These are phyloP conservation scores for Strix aluco DNA, from an alignment of 2,113 vertebrate species.

Conservation along the genomic window DNA sequence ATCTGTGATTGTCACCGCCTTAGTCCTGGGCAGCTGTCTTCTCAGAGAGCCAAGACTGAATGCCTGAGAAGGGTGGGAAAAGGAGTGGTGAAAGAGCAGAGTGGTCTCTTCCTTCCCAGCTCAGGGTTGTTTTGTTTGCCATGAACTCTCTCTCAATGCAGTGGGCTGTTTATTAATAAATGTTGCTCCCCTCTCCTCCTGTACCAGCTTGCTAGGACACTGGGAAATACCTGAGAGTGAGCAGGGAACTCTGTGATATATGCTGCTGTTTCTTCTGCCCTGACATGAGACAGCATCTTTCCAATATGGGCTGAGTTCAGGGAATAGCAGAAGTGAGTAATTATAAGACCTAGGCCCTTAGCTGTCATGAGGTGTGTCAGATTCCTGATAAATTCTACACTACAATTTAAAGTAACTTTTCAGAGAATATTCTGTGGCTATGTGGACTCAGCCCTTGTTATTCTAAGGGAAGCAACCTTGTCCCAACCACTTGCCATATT, in stretches of 20 bases:
- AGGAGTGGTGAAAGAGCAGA: neutral
- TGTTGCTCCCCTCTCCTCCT: neutral
- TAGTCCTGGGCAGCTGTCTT: neutral
- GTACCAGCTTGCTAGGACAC: neutral
- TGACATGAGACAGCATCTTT: neutral
- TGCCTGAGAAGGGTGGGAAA: constrained; percentile 31
- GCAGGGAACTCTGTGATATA: fast-evolving
- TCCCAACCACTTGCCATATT: neutral
- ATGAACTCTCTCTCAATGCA: neutral
- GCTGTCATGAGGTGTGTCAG: neutral
- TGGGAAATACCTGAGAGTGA: neutral
- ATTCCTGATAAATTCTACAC: neutral
- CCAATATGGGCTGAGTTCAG: neutral
- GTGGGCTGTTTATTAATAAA: neutral
- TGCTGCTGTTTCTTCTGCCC: neutral
- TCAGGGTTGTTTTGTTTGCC: neutral
- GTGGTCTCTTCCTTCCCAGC: neutral
- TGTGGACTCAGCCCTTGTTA: neutral
- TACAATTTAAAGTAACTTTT: neutral
- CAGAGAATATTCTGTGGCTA: neutral
- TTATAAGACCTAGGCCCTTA: neutral
- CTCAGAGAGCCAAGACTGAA: neutral
- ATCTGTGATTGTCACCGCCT: neutral
- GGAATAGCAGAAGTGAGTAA: neutral
- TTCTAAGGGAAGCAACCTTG: neutral